Evolutionary conservation across 2,888 invertebrate species (phyloP), one percentile per base, ranked within the genome.

Genomic region (Hermodice carunculata): DNA sequence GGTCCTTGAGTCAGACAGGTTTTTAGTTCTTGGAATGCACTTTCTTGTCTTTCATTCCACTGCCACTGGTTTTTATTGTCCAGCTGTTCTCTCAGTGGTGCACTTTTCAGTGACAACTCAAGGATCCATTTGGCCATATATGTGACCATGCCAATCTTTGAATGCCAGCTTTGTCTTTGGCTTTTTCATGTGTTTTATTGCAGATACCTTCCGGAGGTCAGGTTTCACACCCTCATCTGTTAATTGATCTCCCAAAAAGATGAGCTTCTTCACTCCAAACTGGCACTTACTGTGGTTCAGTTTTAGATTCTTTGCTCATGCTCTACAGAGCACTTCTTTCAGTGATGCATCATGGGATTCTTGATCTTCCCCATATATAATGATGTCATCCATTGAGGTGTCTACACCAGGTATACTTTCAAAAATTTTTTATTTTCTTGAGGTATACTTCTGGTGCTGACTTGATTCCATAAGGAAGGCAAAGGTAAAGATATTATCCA

Each of bases 141-240:
- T 29, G 64, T 70, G 3, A 68, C 48, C 31, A 65, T 61, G 24
- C 73, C 71, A n/a, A n/a, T n/a, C n/a, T n/a, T n/a, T n/a, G n/a
- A n/a, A n/a, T n/a, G n/a, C n/a, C n/a, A n/a, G n/a, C n/a, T n/a
- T n/a, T n/a, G n/a, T n/a, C n/a, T n/a, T n/a, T 19, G 68, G 66
- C 4, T 43, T n/a, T n/a, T 28, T 34, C 32, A 69, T 61, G 2
- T 70, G 54, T 17, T 3, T 3, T 8, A 70, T 61, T 4, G 70
- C 64, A 22, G 29, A 5, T 1, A 61, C 51, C 48, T 64, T 69
- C n/a, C 67, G 52, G 19, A 62, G 71, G 42, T 69, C 64, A 31
- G 61, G 14, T 28, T 60, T 24, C 19, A 66, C 14, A 32, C 67
- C 69, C 14, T 64, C 28, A 1, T 51, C 32, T 2, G 59, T 59